phyloP scores from a whole-genome alignment of 1,140 invertebrate species.

The Pararge aegeria region DNA sequence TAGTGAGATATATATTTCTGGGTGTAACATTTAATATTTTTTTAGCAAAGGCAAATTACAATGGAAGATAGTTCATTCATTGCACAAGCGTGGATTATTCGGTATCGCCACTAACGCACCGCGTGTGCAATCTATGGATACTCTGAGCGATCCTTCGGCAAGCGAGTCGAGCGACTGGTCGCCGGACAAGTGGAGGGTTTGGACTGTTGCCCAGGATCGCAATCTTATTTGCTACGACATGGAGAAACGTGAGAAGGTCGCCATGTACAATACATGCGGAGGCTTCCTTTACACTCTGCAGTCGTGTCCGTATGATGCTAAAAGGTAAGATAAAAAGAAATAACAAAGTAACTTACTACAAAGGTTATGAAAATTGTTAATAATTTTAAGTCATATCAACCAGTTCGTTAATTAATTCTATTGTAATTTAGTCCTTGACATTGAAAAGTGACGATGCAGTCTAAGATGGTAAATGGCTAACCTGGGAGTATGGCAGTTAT shows the following conservation, averaged over 20 bases:
- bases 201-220: conserved; percentile 84
- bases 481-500: too few species aligned
- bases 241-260: conserved; percentile 57
- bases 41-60: conserved; percentile 58
- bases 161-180: neutral
- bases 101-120: conserved; percentile 52
- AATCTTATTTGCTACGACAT: conserved; percentile 81
- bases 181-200: conserved; percentile 61
- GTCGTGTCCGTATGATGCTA: conserved; percentile 85
- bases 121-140: conserved; percentile 32
- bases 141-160: neutral
- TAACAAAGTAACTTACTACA: neutral
- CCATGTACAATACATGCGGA: conserved; percentile 82
- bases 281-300: conserved; percentile 84
- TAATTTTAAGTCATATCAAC: too few species aligned
- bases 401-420: too few species aligned
- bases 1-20: neutral
- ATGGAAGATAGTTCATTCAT: conserved; percentile 43
- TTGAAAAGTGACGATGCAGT: too few species aligned
- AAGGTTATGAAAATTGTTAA: too few species aligned
- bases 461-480: too few species aligned
- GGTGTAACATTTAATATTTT: conserved; percentile 20
- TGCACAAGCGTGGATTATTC: conserved; percentile 53
- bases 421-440: too few species aligned
- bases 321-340: conserved; percentile 66